phyloP scores from a whole-genome alignment of 2,888 invertebrate genomes.

The Lasioglossum lativentre region DNA sequence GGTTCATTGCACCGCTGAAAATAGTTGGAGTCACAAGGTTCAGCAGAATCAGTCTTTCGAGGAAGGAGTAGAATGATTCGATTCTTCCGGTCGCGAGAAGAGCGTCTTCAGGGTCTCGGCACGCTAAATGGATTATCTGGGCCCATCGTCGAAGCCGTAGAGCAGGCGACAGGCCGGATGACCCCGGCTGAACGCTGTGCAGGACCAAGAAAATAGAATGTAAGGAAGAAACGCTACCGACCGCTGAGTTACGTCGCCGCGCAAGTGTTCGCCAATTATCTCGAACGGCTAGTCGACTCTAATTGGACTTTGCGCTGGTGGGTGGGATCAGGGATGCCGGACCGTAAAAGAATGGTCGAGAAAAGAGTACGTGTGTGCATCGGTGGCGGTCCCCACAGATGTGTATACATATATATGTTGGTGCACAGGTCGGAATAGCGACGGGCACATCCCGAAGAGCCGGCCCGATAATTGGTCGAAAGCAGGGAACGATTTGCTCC shows the following conservation, averaged over 20 bases:
- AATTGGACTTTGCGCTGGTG: constrained; percentile 81
- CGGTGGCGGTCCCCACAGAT: background rate
- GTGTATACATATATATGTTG: background rate
- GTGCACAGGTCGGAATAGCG: constrained; percentile 15
- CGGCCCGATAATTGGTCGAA: constrained; percentile 66
- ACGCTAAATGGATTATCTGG: background rate
- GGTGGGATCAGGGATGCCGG: constrained; percentile 77
- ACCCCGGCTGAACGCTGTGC: constrained; percentile 36
- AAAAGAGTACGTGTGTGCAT: constrained; percentile 1
- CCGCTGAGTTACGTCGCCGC: constrained; percentile 78
- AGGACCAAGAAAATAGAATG: constrained; percentile 53
- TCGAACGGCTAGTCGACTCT: constrained; percentile 79
- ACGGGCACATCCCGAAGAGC: constrained; percentile 32
- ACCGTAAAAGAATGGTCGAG: constrained; percentile 43
- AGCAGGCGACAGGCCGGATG: constrained; percentile 37
- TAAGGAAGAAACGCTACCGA: constrained; percentile 76
- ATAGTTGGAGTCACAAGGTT: background rate
- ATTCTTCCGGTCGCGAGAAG: background rate
- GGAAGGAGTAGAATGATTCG: background rate
- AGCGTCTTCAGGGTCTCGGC: background rate
- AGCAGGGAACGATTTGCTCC: constrained; percentile 65
- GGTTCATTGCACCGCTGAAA: too few relatives aligned
- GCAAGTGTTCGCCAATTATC: constrained; percentile 81
- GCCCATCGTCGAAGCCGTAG: background rate
- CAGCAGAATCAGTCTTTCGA: background rate